Percentiles rank a stretch among this genome's conserved stretches.
Conservation (phyloP, 2,888 invertebrate genomes). For the Andrena dorsata region DNA sequence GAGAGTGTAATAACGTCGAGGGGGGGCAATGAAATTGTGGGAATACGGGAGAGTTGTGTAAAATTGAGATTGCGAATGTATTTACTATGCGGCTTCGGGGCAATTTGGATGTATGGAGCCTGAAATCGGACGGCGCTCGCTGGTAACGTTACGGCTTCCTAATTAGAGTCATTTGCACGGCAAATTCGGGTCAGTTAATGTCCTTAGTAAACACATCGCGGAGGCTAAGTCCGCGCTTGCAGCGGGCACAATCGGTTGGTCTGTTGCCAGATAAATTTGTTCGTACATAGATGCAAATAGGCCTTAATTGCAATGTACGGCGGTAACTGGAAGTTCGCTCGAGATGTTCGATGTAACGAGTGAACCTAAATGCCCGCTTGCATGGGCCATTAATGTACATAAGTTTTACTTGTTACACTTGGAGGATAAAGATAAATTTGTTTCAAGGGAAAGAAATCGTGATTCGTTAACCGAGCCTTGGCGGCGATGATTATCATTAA, state of each 20-base stretch:
- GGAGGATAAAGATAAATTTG: too few relatives aligned
- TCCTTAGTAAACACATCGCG: slow-evolving; percentile 50
- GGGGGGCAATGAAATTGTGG: too few relatives aligned
- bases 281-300: slow-evolving; percentile 41
- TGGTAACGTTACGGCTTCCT: slow-evolving; percentile 19
- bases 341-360: not conserved
- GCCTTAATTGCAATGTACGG: slow-evolving; percentile 45
- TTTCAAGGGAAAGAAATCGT: too few relatives aligned
- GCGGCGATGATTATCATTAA: too few relatives aligned
- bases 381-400: too few relatives aligned
- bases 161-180: slow-evolving; percentile 58
- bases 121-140: slow-evolving; percentile 1
- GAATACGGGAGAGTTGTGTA: too few relatives aligned
- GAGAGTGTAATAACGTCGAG: not conserved
- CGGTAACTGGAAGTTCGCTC: slow-evolving; percentile 2
- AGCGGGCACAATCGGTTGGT: slow-evolving; percentile 47
- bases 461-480: too few relatives aligned
- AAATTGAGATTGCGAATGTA: too few relatives aligned
- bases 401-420: too few relatives aligned
- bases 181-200: slow-evolving; percentile 50
- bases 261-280: slow-evolving; percentile 55
- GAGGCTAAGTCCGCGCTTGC: slow-evolving; percentile 16
- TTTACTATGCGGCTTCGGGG: not conserved
- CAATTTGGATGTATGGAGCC: not conserved
- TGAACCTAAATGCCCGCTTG: too few relatives aligned